phyloP scores from a whole-genome alignment of 1,140 invertebrate genomes.

The Tetraneura akinire region DNA sequence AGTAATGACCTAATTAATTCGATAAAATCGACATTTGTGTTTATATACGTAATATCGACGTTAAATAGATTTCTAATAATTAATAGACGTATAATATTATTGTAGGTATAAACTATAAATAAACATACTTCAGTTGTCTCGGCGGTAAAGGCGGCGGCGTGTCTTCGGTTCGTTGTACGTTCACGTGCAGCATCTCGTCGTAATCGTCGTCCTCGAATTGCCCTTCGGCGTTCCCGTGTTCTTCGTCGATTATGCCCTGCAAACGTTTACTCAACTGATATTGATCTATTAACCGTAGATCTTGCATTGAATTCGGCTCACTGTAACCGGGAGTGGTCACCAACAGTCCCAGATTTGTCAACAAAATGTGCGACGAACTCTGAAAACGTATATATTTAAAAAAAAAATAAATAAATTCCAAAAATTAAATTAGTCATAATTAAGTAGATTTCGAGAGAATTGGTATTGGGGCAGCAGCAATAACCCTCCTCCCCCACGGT shows the following conservation, averaged over 20 bases:
- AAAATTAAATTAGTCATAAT: too few relatives aligned
- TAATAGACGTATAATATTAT: neutral
- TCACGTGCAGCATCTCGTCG: neutral
- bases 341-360: constrained; percentile 58
- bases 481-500: too few relatives aligned
- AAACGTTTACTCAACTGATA: constrained; percentile 59
- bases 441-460: too few relatives aligned
- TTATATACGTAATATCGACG: too few relatives aligned
- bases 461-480: too few relatives aligned
- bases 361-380: constrained; percentile 57
- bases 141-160: constrained; percentile 48
- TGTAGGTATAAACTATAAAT: neutral
- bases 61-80: too few relatives aligned
- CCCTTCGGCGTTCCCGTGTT: neutral
- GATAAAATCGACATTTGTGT: too few relatives aligned
- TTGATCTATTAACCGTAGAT: constrained; percentile 57
- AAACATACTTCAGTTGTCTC: constrained; percentile 10
- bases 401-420: too few relatives aligned
- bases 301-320: constrained; percentile 56
- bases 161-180: neutral
- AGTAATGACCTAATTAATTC: too few relatives aligned
- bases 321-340: constrained; percentile 59
- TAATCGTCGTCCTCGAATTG: constrained; percentile 32
- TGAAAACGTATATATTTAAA: too few relatives aligned
- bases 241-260: constrained; percentile 9